These are phyloP conservation scores for Allolobophora icterica DNA, from an alignment of 2,888 invertebrate species.

Conservation along the genomic window DNA sequence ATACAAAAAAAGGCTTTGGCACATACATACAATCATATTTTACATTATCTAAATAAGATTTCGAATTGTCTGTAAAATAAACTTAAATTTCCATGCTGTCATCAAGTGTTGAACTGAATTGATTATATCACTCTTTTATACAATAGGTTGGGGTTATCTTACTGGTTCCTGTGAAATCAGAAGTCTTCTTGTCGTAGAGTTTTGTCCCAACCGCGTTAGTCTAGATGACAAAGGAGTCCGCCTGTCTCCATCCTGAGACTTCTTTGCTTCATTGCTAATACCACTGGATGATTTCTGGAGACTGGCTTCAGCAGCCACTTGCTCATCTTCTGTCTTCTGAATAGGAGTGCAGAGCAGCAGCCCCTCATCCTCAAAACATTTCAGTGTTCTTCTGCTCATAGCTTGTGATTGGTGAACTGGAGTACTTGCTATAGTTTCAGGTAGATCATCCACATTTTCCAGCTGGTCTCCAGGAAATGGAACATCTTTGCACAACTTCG, in stretches of 20 bases:
- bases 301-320: neutral
- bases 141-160: neutral
- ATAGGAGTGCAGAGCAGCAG: slow-evolving; percentile 21
- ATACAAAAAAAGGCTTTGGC: neutral
- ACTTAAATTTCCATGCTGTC: neutral
- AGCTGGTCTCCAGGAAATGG: neutral
- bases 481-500: neutral
- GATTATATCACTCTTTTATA: neutral
- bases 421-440: slow-evolving; percentile 14
- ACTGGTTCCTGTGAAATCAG: slow-evolving; percentile 3
- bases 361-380: neutral
- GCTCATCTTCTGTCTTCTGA: neutral
- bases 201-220: neutral
- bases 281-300: neutral
- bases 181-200: neutral
- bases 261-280: neutral
- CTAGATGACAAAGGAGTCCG: neutral
- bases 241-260: neutral
- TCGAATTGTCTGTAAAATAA: neutral
- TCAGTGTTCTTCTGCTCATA: neutral
- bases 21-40: neutral
- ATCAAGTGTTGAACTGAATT: neutral
- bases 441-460: neutral
- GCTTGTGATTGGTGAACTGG: neutral
- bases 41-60: neutral